Base-by-base conservation (phyloP, 2,113 vertebrate species). In the Carassius carassius region DNA sequence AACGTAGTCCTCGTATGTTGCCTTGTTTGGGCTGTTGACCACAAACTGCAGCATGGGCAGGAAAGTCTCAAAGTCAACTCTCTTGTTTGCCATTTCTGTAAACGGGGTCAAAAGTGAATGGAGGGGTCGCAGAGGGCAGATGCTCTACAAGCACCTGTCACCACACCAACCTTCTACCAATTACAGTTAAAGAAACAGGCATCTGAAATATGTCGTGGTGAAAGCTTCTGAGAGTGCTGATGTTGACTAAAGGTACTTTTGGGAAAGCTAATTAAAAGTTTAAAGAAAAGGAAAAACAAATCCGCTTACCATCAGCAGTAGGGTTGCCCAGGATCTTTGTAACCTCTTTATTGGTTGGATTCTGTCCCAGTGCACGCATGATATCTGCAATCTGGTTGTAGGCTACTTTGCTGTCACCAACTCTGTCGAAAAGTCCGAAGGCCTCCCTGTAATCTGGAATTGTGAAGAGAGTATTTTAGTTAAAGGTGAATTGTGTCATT, bases 321-420 rank as follows among this genome's bases (percentile, higher is more conserved):
- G 98, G 98, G 84, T 94, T 97, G 78, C 96, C 97, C 87, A 99
- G 92, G 72, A 99, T 92, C 84, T 94, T 96, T 90, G 82, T 93
- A 89, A 99, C 89, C 82, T 99, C 98, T n/a, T 97, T 96, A 93
- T 99, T 99, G 92, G 98, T 99, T 81, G 98, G 98, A 92, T 99
- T 99, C 94, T 99, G 98, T 86, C 98, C 98, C 88, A 99, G 96
- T 1, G 98, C 98, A 11, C 98, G 96, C 92, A 99, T 94, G 89
- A 99, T 95, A 86, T 99, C 98, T 0, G 97, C 98, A 44, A 99
- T 95, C 93, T 99, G 98, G 95, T 90, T 95, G 91, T 94, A 95
- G 63, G 95, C 94, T 92, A 99, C 97, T 92, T 98, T 99, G 94
- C 80, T 88, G 89, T 99, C 96, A 10, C 98, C 98, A 73, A 97